Evolutionary conservation across 1,140 invertebrate species (phyloP).

Genomic region (Drosophila melanica): DNA sequence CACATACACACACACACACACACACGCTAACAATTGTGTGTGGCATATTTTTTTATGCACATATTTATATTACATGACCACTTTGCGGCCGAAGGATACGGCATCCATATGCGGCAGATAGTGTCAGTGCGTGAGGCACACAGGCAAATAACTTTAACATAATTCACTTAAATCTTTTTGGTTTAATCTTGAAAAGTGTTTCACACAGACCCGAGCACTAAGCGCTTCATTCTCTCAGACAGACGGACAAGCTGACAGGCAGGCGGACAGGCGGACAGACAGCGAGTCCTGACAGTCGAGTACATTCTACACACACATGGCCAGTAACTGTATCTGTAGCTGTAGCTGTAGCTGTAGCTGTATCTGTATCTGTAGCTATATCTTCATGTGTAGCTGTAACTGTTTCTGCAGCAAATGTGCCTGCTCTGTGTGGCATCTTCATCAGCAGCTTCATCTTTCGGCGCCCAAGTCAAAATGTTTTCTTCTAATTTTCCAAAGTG

Average conservation of each 20-base stretch:
- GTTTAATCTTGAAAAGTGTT: slow-evolving; percentile 82
- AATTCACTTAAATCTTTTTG: slow-evolving; percentile 82
- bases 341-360: slow-evolving; percentile 5
- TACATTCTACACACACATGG: slow-evolving; percentile 17
- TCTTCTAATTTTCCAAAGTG: slow-evolving; percentile 75
- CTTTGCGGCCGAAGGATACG: slow-evolving; percentile 24
- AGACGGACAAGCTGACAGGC: slow-evolving; percentile 12
- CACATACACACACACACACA: slow-evolving; percentile 3
- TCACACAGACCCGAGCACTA: slow-evolving; percentile 37
- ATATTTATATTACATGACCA: slow-evolving; percentile 75
- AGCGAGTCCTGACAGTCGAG: slow-evolving; percentile 31
- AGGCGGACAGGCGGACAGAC: slow-evolving; percentile 1
- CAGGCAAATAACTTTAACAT: slow-evolving; percentile 77
- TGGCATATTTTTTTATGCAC: slow-evolving; percentile 61
- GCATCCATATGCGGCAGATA: slow-evolving; percentile 25
- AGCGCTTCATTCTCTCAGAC: slow-evolving; percentile 9
- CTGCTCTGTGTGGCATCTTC: slow-evolving; percentile 8
- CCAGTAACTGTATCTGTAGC: not conserved
- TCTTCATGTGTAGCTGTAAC: not conserved
- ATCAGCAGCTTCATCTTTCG: slow-evolving; percentile 39
- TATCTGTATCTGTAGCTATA: slow-evolving; percentile 22
- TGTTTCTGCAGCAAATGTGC: slow-evolving; percentile 12
- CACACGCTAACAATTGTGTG: not conserved
- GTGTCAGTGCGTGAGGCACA: slow-evolving; percentile 63
- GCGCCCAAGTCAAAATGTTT: slow-evolving; percentile 56